Conservation (phyloP, 2,888 invertebrate species). For the Gymnosoma rotundatum region DNA sequence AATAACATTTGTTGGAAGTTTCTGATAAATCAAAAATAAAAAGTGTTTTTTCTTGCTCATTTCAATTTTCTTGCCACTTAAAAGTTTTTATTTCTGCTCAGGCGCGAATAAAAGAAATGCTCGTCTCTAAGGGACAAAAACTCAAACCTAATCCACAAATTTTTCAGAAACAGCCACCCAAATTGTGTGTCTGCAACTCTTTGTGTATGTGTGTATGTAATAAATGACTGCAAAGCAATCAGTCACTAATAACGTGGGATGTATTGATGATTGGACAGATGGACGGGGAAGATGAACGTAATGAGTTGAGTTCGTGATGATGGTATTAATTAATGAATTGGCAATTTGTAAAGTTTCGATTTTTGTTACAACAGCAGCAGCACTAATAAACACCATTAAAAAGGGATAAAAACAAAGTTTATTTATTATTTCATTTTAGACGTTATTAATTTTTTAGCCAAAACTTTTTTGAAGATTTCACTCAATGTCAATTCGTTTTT, state of each 20-base stretch:
- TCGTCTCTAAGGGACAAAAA: no score
- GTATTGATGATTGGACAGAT: no score
- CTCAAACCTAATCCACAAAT: no score
- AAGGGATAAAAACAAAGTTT: not conserved
- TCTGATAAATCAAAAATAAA: slow-evolving; percentile 48
- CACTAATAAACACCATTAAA: not conserved
- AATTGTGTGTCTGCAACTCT: slow-evolving; percentile 19
- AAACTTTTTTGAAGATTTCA: no score
- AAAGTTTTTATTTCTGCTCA: slow-evolving; percentile 32
- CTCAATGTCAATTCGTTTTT: no score
- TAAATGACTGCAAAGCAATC: slow-evolving; percentile 28
- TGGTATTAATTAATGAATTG: slow-evolving; percentile 61
- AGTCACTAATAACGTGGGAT: not conserved
- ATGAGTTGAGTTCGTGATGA: slow-evolving; percentile 46
- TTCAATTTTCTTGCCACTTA: slow-evolving; percentile 7
- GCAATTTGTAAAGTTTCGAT: slow-evolving; percentile 56
- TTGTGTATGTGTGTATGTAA: not conserved
- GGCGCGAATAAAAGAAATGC: slow-evolving; percentile 46
- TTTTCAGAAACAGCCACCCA: slow-evolving; percentile 9
- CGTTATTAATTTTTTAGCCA: not conserved
- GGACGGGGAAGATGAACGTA: not conserved
- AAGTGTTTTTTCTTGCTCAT: not conserved
- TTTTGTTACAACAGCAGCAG: not conserved
- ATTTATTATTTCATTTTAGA: not conserved
- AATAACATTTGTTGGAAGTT: slow-evolving; percentile 33